Percentiles rank a stretch among this genome's conserved stretches.
Conservation (phyloP, 2,888 invertebrate species). For the Leptopilina myrica region DNA sequence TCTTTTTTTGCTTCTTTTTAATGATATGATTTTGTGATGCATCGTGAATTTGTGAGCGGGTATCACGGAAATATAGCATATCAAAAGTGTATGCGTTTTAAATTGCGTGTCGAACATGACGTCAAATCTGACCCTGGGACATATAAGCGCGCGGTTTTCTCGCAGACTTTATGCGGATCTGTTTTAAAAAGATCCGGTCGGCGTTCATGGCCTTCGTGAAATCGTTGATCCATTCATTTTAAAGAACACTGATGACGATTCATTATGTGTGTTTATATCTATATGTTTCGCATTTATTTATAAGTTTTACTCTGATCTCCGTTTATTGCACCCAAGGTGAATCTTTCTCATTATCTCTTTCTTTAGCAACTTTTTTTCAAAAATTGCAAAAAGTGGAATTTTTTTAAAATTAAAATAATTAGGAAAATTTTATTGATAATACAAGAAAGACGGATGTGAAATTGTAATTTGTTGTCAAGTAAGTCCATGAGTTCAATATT, state of each 20-base stretch:
- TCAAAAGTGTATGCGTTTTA: background rate
- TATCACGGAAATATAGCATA: background rate
- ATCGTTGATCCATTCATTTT: slow-evolving; percentile 10
- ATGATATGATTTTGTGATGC: background rate
- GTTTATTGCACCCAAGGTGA: slow-evolving; percentile 9
- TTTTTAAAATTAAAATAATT: background rate
- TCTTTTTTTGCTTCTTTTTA: too few species aligned
- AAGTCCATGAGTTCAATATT: too few species aligned
- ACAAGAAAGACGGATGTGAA: too few species aligned
- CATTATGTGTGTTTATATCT: background rate
- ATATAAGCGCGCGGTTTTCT: slow-evolving; percentile 12
- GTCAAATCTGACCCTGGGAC: slow-evolving; percentile 74
- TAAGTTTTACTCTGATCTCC: background rate
- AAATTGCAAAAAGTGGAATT: background rate
- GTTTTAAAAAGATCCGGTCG: slow-evolving; percentile 24
- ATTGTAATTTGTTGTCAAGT: too few species aligned
- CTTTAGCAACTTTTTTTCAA: background rate
- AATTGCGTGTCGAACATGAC: slow-evolving; percentile 59
- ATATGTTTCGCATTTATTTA: slow-evolving; percentile 7
- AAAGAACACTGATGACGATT: background rate
- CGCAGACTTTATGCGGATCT: slow-evolving; percentile 11
- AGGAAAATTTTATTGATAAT: background rate
- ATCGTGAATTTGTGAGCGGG: background rate
- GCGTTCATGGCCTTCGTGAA: slow-evolving; percentile 3
- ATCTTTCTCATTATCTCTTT: too few species aligned